A percentile compares a stretch with the other conserved stretches of the same genome.
Evolutionary conservation across 1,140 invertebrate species (phyloP).

Genomic region (Heliconius eleuchia): DNA sequence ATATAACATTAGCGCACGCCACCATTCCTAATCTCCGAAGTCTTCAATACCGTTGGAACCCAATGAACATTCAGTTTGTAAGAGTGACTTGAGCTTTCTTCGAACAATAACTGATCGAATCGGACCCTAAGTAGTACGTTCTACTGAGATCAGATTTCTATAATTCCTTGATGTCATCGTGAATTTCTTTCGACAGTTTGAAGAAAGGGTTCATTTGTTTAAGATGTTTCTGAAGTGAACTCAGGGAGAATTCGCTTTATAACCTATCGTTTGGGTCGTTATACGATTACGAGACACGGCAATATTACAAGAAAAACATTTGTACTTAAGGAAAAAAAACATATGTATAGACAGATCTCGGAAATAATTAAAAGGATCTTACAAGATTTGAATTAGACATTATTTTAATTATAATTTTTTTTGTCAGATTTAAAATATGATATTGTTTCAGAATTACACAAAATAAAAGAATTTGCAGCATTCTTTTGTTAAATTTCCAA

Average conservation of each 20-base stretch:
- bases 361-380: too few species aligned
- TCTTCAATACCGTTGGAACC: conserved; percentile 13
- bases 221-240: not conserved
- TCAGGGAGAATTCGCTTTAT: not conserved
- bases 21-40: not conserved
- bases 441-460: not conserved
- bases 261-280: not conserved
- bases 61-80: conserved; percentile 13
- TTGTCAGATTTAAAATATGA: not conserved
- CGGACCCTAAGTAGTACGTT: conserved; percentile 23
- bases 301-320: not conserved
- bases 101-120: conserved; percentile 17
- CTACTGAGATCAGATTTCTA: conserved; percentile 11
- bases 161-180: conserved; percentile 25
- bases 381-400: too few species aligned
- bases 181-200: conserved; percentile 16
- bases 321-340: not conserved
- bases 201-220: conserved; percentile 22
- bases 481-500: not conserved
- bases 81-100: conserved; percentile 25
- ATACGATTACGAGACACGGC: not conserved
- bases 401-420: too few species aligned
- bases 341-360: not conserved
- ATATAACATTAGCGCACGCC: not conserved
- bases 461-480: not conserved